Evolutionary conservation across 2,888 invertebrate species (phyloP).

Genomic region (Diplazon laetatorius): DNA sequence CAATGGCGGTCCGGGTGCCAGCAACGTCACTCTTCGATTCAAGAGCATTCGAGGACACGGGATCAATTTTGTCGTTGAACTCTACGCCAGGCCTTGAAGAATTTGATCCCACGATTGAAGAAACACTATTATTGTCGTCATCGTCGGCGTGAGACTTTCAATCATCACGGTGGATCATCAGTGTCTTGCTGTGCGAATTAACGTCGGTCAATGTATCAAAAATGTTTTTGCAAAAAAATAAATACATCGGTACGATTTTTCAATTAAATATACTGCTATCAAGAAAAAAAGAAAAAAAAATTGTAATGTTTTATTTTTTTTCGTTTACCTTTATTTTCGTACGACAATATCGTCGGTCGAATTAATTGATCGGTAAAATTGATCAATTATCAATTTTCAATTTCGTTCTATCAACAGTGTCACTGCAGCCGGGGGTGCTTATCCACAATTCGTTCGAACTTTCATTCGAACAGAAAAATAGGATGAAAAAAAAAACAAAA

Average conservation of each 20-base stretch:
- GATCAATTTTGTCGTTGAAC: conserved; percentile 82
- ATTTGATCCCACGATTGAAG: background rate
- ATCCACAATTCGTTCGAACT: too few relatives aligned
- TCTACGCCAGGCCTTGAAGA: conserved; percentile 75
- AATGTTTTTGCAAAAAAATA: background rate
- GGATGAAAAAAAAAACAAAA: background rate
- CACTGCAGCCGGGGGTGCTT: too few relatives aligned
- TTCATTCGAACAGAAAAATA: background rate
- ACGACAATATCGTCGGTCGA: too few relatives aligned
- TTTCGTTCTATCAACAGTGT: too few relatives aligned
- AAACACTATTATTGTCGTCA: background rate
- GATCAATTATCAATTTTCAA: too few relatives aligned
- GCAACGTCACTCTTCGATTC: conserved; percentile 79
- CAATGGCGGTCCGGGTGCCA: conserved; percentile 81
- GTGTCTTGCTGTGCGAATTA: background rate
- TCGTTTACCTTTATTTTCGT: too few relatives aligned
- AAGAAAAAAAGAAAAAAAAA: too few relatives aligned
- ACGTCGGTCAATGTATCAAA: background rate
- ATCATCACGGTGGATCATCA: background rate
- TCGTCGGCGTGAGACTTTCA: background rate
- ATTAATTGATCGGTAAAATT: too few relatives aligned
- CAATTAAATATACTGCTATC: too few relatives aligned
- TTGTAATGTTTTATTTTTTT: too few relatives aligned
- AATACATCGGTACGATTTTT: too few relatives aligned
- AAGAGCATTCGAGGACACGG: conserved; percentile 82